Evolutionary conservation across 2,888 invertebrate genomes (phyloP).

Genomic region (Drepanosiphum platanoidis): DNA sequence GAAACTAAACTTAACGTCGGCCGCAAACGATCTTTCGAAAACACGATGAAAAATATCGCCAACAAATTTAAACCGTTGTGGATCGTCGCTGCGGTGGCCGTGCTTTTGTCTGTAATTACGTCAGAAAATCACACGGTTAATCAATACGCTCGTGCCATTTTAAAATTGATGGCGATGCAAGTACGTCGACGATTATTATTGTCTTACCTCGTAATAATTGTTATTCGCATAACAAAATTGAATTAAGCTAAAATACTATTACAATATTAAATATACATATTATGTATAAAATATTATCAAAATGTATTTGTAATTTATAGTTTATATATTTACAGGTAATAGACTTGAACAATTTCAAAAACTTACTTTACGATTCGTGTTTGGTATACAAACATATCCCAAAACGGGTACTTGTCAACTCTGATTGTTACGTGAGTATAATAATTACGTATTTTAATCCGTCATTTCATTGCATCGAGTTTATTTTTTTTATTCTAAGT

Average conservation of each 20-base stretch:
- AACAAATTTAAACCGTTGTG: not conserved
- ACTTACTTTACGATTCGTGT: constrained; percentile 57
- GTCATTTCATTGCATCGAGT: not conserved
- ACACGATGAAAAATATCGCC: not conserved
- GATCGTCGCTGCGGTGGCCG: not conserved
- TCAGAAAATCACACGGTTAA: constrained; percentile 5
- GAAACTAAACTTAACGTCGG: not conserved
- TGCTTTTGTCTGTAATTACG: not conserved
- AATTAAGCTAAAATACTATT: not conserved
- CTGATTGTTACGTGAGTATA: constrained; percentile 55
- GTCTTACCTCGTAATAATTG: no score
- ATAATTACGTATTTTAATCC: no score
- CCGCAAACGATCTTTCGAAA: not conserved
- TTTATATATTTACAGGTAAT: not conserved
- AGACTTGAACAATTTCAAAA: constrained; percentile 45
- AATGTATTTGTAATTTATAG: not conserved
- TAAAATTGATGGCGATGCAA: constrained; percentile 27
- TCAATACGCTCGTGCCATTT: not conserved
- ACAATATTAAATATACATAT: not conserved
- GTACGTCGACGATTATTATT: not conserved
- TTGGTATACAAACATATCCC: constrained; percentile 26
- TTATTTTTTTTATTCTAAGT: not conserved
- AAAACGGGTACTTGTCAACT: not conserved
- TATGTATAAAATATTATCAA: not conserved
- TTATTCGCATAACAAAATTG: not conserved